These are phyloP conservation scores for Hoplostethus mediterraneus DNA, from an alignment of 2,797 vertebrate species.

Conservation along the genomic window DNA sequence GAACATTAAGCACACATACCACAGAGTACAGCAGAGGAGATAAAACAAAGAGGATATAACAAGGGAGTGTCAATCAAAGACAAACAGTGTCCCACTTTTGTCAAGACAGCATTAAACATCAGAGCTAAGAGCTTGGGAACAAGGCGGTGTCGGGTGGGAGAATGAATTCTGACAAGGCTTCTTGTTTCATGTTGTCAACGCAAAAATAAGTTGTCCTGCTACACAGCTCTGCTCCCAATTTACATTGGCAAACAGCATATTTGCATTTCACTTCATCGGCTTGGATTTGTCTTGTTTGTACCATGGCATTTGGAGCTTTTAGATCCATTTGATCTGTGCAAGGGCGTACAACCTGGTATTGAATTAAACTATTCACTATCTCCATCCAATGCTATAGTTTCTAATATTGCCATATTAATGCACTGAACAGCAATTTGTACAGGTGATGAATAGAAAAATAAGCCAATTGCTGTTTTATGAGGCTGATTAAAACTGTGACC, in stretches of 20 bases:
- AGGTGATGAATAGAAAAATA: constrained; percentile 14
- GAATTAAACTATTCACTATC: background rate
- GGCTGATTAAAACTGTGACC: constrained; percentile 10
- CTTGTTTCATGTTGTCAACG: constrained; percentile 16
- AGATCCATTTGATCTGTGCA: constrained; percentile 41
- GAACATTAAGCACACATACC: constrained; percentile 60
- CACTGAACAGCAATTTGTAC: constrained; percentile 35
- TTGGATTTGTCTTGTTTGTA: constrained; percentile 46
- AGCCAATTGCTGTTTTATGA: background rate
- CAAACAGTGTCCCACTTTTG: constrained; percentile 18
- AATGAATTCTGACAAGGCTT: constrained; percentile 44
- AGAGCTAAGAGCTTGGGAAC: constrained; percentile 41
- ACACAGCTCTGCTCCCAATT: constrained; percentile 54
- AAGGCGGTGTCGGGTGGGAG: constrained; percentile 20
- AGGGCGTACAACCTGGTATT: constrained; percentile 12
- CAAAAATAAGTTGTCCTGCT: constrained; percentile 34
- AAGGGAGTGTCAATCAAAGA: constrained; percentile 34
- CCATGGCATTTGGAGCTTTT: constrained; percentile 31
- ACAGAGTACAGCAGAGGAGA: constrained; percentile 55
- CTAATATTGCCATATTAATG: constrained; percentile 46
- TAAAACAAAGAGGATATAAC: constrained; percentile 59
- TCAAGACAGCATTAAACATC: constrained; percentile 15
- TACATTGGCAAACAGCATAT: constrained; percentile 67
- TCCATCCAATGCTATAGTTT: constrained; percentile 12
- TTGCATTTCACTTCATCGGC: constrained; percentile 66